Evolutionary conservation across 2,113 vertebrate genomes (phyloP), one percentile per base, ranked within the genome.

Genomic region (Chaetops frenatus): DNA sequence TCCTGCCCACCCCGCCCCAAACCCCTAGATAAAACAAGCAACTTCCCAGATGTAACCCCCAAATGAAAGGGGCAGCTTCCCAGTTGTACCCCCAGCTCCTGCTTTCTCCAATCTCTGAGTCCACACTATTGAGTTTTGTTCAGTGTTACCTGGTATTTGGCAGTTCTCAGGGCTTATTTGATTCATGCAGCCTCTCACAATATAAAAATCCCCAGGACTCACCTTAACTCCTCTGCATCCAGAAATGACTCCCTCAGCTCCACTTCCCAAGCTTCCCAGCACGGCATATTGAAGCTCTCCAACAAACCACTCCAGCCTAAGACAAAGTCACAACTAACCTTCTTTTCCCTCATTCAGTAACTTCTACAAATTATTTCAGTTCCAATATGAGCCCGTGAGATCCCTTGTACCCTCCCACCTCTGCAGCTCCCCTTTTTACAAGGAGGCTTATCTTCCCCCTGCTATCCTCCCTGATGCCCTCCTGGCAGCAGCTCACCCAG

Each of bases 101-200:
- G 7, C 3, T 23, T 60, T 79, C 33, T 17, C 23, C 15, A 3
- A 1, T 31, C 8, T 60, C 71, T 31, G 24, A n/a, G 48, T 4
- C 3, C 17, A 38, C 24, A 31, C 3, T 0, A 5, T 0, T 29
- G n/a, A 50, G 10, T 42, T 42, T 28, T 12, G 27, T 31, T 62
- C 33, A 24, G 12, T n/a, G 20, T 29, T 22, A 44, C 27, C 36
- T 16, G 8, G 6, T 11, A 9, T n/a, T 44, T 70, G 28, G 51
- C 21, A 81, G 40, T 33, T 79, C 38, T 50, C 60, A 10, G 20
- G 35, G 4, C 20, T 81, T 29, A 3, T 15, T 44, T 47, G 11
- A 61, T 38, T 78, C 15, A 29, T 4, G 3, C 9, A 51, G 10
- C 14, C 24, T 48, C 57, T 36, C 12, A 13, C 9, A 4, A 2